Base-by-base conservation (phyloP, 2,113 vertebrate species). In the Smithornis capensis region DNA sequence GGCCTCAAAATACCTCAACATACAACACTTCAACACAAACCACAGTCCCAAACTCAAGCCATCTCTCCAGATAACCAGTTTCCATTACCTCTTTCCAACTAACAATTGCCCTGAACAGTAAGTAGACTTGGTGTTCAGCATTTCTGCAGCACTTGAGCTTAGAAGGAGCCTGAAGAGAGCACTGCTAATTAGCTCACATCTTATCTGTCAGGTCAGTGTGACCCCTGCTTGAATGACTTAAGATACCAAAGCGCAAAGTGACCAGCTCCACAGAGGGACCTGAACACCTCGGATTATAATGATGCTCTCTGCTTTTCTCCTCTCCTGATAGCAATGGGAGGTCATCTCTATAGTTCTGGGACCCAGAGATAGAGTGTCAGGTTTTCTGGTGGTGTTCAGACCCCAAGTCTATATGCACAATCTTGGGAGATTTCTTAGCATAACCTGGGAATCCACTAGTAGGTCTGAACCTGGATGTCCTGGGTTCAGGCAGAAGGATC, bases 381-480 rank as follows among this genome's bases (percentile, higher is more conserved):
- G 27, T 94, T 87, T 90, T 82, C 49, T 78, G 38, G 56, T 75
- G 56, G 27, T 87, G 31, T 63, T 59, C 38, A 60, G 64, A 19
- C 6, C 12, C 45, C 14, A 1, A 14, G 3, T 77, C 68, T 40
- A 33, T 2, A 7, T 38, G 10, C 27, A 40, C 14, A 63, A 13
- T 40, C 38, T 21, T 79, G 59, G 56, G 33, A 68, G 10, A 53
- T 57, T 85, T 57, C 76, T 67, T 77, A 31, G 14, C 23, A 23
- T 22, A 50, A 76, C 19, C 49, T 4, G 6, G 67, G 75, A 65
- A 76, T 45, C 47, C 62, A 70, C 2, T 0, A 1, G 27, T 15
- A 37, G 35, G 22, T 50, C 69, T 0, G 0, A 81, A 59, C 29
- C n/a, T 0, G 0, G 15, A 14, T 76, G 53, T 56, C 33, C 27